Evolutionary conservation across 1,140 invertebrate species (phyloP).

Genomic region (Trichonephila inaurata): DNA sequence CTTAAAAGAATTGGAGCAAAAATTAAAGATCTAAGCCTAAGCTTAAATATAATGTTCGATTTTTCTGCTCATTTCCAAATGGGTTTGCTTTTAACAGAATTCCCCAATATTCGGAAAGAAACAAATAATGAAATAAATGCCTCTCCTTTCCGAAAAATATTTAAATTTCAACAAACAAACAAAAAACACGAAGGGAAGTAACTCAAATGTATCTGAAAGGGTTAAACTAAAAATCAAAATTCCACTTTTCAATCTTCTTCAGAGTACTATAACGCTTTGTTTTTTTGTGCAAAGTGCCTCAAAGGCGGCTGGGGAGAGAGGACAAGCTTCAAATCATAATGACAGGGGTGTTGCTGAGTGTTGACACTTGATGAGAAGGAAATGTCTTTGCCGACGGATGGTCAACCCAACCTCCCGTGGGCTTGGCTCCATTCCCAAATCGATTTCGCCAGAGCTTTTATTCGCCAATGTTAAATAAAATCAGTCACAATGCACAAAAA

Average conservation of each 20-base stretch:
- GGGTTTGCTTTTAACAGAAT: too few relatives aligned
- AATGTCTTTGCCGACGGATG: background rate
- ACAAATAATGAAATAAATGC: too few relatives aligned
- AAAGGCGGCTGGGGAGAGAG: background rate
- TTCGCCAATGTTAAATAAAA: background rate
- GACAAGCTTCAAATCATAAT: conserved; percentile 10
- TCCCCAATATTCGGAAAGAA: too few relatives aligned
- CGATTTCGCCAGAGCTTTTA: conserved; percentile 3
- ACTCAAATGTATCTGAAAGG: too few relatives aligned
- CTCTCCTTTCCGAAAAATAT: too few relatives aligned
- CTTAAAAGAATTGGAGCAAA: too few relatives aligned
- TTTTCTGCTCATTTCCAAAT: too few relatives aligned
- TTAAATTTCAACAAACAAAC: too few relatives aligned
- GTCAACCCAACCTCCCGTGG: conserved; percentile 26
- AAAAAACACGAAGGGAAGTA: too few relatives aligned
- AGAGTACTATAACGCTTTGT: background rate
- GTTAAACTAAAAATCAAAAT: too few relatives aligned
- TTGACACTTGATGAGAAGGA: conserved; percentile 30
- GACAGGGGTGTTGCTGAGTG: conserved; percentile 39
- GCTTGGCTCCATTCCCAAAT: conserved; percentile 22
- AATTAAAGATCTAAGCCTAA: too few relatives aligned
- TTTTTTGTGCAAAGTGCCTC: background rate
- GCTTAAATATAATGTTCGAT: too few relatives aligned
- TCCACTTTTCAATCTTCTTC: background rate
- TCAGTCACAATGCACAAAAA: background rate